These are phyloP conservation scores for Pseudolycoriella hygida DNA, from an alignment of 2,888 invertebrate species.

Conservation along the genomic window DNA sequence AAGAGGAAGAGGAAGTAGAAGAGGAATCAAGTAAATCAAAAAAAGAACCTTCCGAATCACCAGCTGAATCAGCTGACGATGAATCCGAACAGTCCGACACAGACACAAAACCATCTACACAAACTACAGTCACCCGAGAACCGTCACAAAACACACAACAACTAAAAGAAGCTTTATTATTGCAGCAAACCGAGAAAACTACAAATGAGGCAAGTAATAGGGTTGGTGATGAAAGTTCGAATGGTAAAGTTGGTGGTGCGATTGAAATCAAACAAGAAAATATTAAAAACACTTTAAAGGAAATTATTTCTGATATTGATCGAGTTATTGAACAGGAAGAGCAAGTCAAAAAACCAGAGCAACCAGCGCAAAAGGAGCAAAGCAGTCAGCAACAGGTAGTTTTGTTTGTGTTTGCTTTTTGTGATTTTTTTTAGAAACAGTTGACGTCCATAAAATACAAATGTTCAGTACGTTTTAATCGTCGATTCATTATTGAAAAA, in stretches of 20 bases:
- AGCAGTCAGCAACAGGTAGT: background rate
- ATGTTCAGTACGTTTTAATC: too few relatives aligned
- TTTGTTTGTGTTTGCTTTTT: too few relatives aligned
- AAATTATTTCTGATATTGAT: slow-evolving; percentile 42
- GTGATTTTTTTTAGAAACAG: too few relatives aligned
- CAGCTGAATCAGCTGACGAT: background rate
- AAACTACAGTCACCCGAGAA: background rate
- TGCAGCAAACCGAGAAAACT: background rate
- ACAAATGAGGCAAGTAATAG: too few relatives aligned
- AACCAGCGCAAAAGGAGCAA: background rate
- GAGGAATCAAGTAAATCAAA: background rate
- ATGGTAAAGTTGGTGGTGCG: background rate
- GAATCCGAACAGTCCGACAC: background rate
- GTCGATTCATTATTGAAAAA: too few relatives aligned
- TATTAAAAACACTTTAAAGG: slow-evolving; percentile 36
- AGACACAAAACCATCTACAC: background rate
- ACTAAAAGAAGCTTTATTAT: background rate
- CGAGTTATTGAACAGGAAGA: slow-evolving; percentile 34
- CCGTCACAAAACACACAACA: background rate
- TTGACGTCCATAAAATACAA: too few relatives aligned
- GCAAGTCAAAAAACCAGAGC: slow-evolving; percentile 11
- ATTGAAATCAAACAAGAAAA: slow-evolving; percentile 34
- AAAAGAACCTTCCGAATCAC: background rate
- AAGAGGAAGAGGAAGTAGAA: slow-evolving; percentile 4
- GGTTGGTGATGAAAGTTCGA: too few relatives aligned